Conservation (phyloP, 2,888 invertebrate species). For the Chloroclystis v-ata region DNA sequence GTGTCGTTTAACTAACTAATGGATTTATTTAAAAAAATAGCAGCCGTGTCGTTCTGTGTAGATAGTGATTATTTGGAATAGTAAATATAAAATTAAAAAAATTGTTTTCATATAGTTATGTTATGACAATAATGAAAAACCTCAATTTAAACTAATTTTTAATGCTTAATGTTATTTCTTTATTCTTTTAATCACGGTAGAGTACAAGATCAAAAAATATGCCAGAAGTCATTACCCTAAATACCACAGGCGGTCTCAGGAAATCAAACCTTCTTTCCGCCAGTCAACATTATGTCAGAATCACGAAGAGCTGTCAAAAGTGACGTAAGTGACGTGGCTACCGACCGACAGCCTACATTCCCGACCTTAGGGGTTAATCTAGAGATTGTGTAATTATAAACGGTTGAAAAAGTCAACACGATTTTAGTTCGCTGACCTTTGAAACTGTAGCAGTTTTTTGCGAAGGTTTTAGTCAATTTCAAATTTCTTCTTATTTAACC, state of each 20-base stretch:
- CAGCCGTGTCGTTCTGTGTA: too few species aligned
- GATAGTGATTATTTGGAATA: too few species aligned
- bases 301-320: constrained; percentile 63
- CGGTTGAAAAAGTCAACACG: constrained; percentile 25
- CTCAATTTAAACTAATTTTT: not conserved
- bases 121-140: too few species aligned
- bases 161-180: not conserved
- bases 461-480: constrained; percentile 5
- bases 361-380: constrained; percentile 47
- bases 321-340: constrained; percentile 50
- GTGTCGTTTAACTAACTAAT: too few species aligned
- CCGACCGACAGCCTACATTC: constrained; percentile 44
- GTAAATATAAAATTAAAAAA: too few species aligned
- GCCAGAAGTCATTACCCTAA: constrained; percentile 33
- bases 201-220: not conserved
- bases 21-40: too few species aligned
- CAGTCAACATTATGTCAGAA: constrained; percentile 63
- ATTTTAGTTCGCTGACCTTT: constrained; percentile 22
- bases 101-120: too few species aligned
- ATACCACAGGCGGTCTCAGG: constrained; percentile 37
- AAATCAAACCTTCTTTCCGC: constrained; percentile 39
- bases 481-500: not conserved
- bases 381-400: constrained; percentile 39
- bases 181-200: not conserved
- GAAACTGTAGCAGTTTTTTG: constrained; percentile 14